phyloP scores from a whole-genome alignment of 2,797 vertebrate species.

The Triplophysa yarkandensis region DNA sequence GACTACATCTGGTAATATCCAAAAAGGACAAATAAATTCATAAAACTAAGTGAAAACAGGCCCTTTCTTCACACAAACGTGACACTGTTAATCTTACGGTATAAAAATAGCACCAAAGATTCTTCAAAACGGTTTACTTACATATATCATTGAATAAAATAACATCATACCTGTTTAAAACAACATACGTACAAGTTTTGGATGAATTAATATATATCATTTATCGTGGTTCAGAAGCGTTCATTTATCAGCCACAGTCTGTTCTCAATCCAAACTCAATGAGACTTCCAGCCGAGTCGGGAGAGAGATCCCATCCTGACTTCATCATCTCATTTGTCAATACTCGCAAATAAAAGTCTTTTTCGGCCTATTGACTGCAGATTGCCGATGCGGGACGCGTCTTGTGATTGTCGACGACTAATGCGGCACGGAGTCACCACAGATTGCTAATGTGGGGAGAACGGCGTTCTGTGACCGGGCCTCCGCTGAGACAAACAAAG shows the following conservation, averaged over 20 bases:
- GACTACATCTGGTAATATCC: background rate
- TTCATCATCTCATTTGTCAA: slow-evolving; percentile 60
- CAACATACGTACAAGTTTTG: background rate
- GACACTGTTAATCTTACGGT: too few relatives aligned
- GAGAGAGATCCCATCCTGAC: slow-evolving; percentile 48
- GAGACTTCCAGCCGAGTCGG: slow-evolving; percentile 47
- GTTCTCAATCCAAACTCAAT: slow-evolving; percentile 30
- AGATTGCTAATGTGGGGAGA: slow-evolving; percentile 41
- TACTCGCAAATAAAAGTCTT: slow-evolving; percentile 60
- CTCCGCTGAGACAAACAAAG: slow-evolving; percentile 46
- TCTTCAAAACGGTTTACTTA: too few relatives aligned
- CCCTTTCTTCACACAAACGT: background rate
- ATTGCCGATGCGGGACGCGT: slow-evolving; percentile 41
- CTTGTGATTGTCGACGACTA: slow-evolving; percentile 52
- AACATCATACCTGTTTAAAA: background rate
- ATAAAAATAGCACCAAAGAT: too few relatives aligned
- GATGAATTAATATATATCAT: background rate
- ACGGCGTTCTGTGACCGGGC: slow-evolving; percentile 16
- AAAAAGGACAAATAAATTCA: background rate
- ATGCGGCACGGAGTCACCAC: slow-evolving; percentile 49
- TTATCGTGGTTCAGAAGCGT: slow-evolving; percentile 1
- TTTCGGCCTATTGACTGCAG: slow-evolving; percentile 59
- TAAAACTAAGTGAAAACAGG: background rate
- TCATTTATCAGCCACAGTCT: slow-evolving; percentile 39
- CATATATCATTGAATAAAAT: background rate